Base-by-base conservation (phyloP, 2,888 invertebrate genomes). In the Agonopterix arenella region DNA sequence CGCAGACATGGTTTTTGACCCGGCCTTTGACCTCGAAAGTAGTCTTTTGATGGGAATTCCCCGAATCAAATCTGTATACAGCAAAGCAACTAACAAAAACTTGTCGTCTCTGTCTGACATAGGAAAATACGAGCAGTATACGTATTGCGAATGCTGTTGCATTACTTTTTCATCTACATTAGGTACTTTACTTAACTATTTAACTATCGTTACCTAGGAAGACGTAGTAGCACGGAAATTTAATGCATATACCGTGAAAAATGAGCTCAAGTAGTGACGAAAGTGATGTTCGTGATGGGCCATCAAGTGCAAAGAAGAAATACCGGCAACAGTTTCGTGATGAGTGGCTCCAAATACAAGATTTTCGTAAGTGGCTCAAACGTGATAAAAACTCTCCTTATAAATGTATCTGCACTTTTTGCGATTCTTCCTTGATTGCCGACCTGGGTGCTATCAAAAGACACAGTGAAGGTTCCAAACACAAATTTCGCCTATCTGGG, bases 371-470 rank as follows among this genome's bases (percentile, higher is more conserved):
- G 28, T 45, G 18, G 45, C n/a, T 45, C 16, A 28, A 16, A 28
- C 45, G 45, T 18, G 5, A 16, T 36, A 48, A 11, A 43, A 40
- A 48, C 13, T n/a, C 36, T n/a, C 7, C 37, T 37, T 37, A 37
- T 37, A 37, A 37, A 37, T 37, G 37, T 9, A 37, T 37, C 9
- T 37, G 37, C 37, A 45, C 45, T 18, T 7, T 45, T 18, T 45
- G 45, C 7, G 45, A 45, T 45, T 45, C 45, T 45, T 45, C 45
- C 28, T 45, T 45, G 13, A 45, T 45, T 45, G 45, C 45, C 28
- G 45, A 45, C 28, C 28, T 45, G 45, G 45, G 45, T 45, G 45
- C 45, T 45, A 45, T 45, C 45, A 45, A 45, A 45, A 45, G 45
- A 45, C 45, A 45, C 45, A 45, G 45, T 45, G 45, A 45, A 45